Evolutionary conservation across 2,113 vertebrate genomes (phyloP), one percentile per base, ranked within the genome.

Genomic region (Serilophus lunatus): DNA sequence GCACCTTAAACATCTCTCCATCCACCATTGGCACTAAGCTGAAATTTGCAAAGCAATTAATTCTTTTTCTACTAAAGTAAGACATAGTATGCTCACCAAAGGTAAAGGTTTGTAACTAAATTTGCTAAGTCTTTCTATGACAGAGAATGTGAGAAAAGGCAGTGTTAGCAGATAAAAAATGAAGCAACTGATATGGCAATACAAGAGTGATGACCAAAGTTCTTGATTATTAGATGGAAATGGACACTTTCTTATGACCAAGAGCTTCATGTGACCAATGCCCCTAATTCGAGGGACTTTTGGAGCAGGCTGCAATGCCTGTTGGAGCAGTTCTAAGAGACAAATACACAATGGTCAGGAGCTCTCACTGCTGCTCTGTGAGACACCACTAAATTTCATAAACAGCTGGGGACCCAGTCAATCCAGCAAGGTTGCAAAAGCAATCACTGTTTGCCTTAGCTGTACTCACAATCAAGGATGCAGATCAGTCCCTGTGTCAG

Each of bases 401-500:
- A 23, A 24, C 16, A 57, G 51, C 18, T 50, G n/a, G 25, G 33
- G 72, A 66, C 25, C 19, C 33, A 54, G 35, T 15, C 2, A 6
- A 8, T 18, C 11, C 47, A 68, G 28, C 33, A 26, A 19, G 15
- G 29, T 1, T 60, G 49, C n/a, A 64, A 38, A 66, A 31, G 63
- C 49, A 53, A 31, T 18, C 42, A 28, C 33, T 56, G 26, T 33
- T n/a, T 68, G 60, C 12, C 38, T 75, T 63, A 63, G 64, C 29
- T 77, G 50, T 70, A 7, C 68, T 83, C 56, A 47, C 35, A 84
- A 0, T 25, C 33, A 54, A 84, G 38, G 64, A 54, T 47, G 24
- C 0, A 0, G 24, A 93, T 44, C 82, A 65, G 42, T 69, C 2
- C 1, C 28, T 22, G 38, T 9, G 33, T 51, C 61, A 78, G 26